Base-by-base conservation (phyloP, 2,888 invertebrate genomes). In the Amphipyra berbera region DNA sequence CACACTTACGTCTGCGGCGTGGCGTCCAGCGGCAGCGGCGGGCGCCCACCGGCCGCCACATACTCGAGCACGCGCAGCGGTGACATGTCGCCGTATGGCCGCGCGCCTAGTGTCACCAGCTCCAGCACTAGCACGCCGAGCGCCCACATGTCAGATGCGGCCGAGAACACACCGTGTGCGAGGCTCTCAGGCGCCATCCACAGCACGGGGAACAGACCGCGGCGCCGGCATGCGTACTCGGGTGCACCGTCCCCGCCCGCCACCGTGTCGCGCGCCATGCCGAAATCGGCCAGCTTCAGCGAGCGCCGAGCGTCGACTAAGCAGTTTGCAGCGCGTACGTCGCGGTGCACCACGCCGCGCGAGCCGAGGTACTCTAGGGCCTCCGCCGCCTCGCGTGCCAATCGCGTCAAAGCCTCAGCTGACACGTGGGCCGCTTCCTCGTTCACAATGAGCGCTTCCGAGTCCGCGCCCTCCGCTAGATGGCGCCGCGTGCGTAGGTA, bases 121-220 rank as follows among this genome's bases (percentile, higher is more conserved):
- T 98, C 97, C 82, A 97, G 97, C 6, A 98, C 90, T 2, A 98
- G 94, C 47, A 98, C 97, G 13, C 98, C 98, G 82, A 96, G 97
- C 61, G 97, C 97, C 98, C 98, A 98, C 42, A 98, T 96, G 88
- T 98, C 98, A 0, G 98, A 97, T 40, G 97, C 96, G 8, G 97
- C 95, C 0, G 97, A 97, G 87, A 98, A 98, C 60, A 97, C 95
- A 1, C 98, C 98, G 14, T 96, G 90, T 1, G 95, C 95, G 37
- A 98, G 91, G 76, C 97, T 97, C 90, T 98, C 98, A 0, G 98
- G 98, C 0, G 98, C 97, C 98, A 98, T 98, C 98, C 98, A 98
- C 67, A 97, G 95, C 1, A 98, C 97, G 0, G 98, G 98, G 62
- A 98, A 92, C 95, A 97, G 96, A 78, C 96, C 97, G 89, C 97